Base-by-base conservation (phyloP, 1,140 invertebrate species). In the Brachionus sp. region DNA sequence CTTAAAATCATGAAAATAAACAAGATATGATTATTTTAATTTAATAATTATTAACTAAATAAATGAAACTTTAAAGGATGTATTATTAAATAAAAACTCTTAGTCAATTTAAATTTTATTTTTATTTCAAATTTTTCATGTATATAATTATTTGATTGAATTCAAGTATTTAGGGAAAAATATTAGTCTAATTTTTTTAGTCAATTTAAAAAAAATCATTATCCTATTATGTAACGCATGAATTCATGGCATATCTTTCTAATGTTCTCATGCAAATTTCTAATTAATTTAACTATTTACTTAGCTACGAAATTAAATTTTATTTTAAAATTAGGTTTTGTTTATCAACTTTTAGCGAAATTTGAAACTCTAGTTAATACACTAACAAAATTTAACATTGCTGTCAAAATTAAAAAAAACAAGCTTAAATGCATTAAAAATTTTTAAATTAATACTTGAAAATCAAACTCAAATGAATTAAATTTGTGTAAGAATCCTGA, bases 251-350 rank as follows among this genome's bases (percentile, higher is more conserved):
- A 66, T 35, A 66, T 33, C 10, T 66, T 29, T 25, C 23, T 70
- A 70, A 70, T 70, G 66, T 70, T 35, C 66, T 70, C 66, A 70
- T 70, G 66, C 66, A 70, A 70, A 70, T n/a, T 70, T 35, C 35
- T 39, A 70, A 70, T 70, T 70, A 70, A 37, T 35, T 42, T 70
- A 66, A 66, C 29, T 53, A 53, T 16, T 16, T 53, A 53, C 50
- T 53, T 53, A 53, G n/a, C 50, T 16, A 53, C 50, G 50, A 53
- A 53, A 53, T 53, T 53, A 16, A 53, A 53, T 53, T 53, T 23
- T n/a, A 53, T 23, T 53, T 53, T 16, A 53, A 53, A 53, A 46
- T 46, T 66, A 5, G 25, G n/a, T 23, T 35, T 66, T 66, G 19
- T 12, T 66, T 66, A 66, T 66, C 33, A 37, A 35, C 10, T 35